These are phyloP conservation scores for Microctonus hyperodae DNA, from an alignment of 2,888 invertebrate genomes.

Conservation along the genomic window DNA sequence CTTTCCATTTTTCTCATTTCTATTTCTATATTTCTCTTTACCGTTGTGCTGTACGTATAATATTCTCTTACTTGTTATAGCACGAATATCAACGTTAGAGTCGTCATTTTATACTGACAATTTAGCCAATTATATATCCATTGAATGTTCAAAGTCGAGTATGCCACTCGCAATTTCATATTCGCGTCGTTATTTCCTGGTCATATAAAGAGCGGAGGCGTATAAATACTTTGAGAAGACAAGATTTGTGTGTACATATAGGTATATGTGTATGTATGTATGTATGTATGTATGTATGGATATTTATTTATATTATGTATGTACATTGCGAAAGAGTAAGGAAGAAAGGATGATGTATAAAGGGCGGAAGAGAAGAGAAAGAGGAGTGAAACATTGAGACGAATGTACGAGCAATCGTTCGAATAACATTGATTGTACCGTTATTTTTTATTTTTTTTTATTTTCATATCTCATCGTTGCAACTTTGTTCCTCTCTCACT, in stretches of 20 bases:
- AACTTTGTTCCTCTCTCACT: background rate
- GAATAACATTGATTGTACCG: constrained; percentile 32
- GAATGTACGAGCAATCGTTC: constrained; percentile 25
- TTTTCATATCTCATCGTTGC: background rate
- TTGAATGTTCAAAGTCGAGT: background rate
- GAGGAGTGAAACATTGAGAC: background rate
- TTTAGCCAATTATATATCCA: constrained; percentile 37
- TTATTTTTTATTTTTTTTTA: constrained; percentile 18
- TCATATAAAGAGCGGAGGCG: constrained; percentile 27
- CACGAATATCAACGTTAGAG: constrained; percentile 6
- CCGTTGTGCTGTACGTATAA: background rate
- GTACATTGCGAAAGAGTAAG: too few relatives aligned
- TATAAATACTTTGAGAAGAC: constrained; percentile 23
- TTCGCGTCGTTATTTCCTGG: constrained; percentile 30
- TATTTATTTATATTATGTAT: too few relatives aligned
- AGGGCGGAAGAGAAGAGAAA: background rate
- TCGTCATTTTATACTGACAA: constrained; percentile 30
- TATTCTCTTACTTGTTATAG: constrained; percentile 11
- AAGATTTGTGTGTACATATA: background rate
- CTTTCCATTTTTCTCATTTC: background rate
- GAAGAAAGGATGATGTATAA: too few relatives aligned
- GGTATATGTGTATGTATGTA: too few relatives aligned
- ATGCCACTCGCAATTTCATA: constrained; percentile 27
- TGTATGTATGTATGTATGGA: too few relatives aligned
- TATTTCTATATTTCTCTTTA: too few relatives aligned